These are phyloP conservation scores for Cavia aperea DNA, from an alignment of 2,113 vertebrate species.

Conservation along the genomic window DNA sequence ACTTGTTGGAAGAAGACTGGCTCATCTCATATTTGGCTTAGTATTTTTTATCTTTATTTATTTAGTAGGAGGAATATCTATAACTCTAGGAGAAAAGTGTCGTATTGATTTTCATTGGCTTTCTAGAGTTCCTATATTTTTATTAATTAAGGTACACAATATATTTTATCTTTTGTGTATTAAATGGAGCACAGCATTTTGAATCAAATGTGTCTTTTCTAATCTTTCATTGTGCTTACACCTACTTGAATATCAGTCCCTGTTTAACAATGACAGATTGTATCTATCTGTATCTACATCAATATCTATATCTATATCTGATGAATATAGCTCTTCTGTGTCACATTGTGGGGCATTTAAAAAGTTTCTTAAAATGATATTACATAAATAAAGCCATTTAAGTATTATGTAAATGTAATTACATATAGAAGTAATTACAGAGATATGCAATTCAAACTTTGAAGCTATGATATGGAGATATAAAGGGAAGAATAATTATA, in stretches of 20 bases:
- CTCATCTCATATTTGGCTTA: background rate
- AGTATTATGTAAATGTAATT: slow-evolving; percentile 45
- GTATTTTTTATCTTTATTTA: background rate
- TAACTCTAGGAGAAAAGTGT: background rate
- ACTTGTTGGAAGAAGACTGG: background rate
- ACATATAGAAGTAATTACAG: slow-evolving; percentile 11
- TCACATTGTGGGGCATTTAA: background rate
- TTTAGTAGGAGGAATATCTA: background rate
- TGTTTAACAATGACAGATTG: background rate
- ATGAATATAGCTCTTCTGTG: background rate
- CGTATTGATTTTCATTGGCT: background rate
- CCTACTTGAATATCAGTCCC: background rate
- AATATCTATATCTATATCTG: background rate
- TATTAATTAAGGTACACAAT: background rate
- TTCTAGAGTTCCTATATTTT: background rate
- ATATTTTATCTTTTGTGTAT: background rate
- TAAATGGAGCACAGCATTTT: background rate
- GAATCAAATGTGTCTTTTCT: background rate
- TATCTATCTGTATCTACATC: background rate
- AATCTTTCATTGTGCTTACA: background rate
- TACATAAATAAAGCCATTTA: slow-evolving; percentile 38
- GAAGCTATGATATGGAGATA: background rate
- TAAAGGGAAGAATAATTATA: slow-evolving; percentile 36
- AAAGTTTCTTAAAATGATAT: slow-evolving; percentile 21
- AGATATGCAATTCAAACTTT: slow-evolving; percentile 13